These are phyloP conservation scores for Hemibagrus guttatus DNA, from an alignment of 2,797 vertebrate genomes.

Conservation along the genomic window DNA sequence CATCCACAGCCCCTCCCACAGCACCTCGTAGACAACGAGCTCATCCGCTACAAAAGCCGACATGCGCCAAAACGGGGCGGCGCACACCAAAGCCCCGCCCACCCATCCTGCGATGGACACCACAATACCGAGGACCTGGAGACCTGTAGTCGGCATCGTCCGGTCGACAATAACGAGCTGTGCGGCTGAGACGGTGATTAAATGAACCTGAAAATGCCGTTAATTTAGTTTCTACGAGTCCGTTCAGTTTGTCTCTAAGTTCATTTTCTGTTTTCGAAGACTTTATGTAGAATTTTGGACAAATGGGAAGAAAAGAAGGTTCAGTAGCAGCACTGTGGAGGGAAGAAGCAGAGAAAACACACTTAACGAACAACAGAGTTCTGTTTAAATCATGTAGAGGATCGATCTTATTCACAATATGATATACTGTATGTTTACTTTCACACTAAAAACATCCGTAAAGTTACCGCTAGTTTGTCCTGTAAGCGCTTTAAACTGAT, in stretches of 20 bases:
- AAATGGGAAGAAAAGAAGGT: too few relatives aligned
- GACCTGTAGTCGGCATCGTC: slow-evolving; percentile 85
- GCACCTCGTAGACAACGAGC: slow-evolving; percentile 83
- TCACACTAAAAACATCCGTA: background rate
- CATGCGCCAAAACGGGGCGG: slow-evolving; percentile 73
- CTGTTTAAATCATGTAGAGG: background rate
- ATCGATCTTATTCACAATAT: background rate
- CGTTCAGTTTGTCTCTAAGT: background rate
- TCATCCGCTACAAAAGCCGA: slow-evolving; percentile 74
- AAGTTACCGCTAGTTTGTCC: background rate
- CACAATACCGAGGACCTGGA: slow-evolving; percentile 87
- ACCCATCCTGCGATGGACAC: slow-evolving; percentile 86
- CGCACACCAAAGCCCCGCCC: slow-evolving; percentile 72
- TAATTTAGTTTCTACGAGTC: background rate
- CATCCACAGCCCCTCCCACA: slow-evolving; percentile 96
- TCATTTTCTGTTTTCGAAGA: background rate
- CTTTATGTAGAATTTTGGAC: background rate
- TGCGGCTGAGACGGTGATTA: background rate
- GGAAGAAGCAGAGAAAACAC: background rate
- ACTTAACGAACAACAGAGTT: background rate
- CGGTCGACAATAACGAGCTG: background rate
- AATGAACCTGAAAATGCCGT: background rate
- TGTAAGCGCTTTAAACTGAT: too few relatives aligned
- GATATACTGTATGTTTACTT: background rate
- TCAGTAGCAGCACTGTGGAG: background rate